phyloP scores from a whole-genome alignment of 2,888 invertebrate genomes.

The Dryocosmus kuriphilus region DNA sequence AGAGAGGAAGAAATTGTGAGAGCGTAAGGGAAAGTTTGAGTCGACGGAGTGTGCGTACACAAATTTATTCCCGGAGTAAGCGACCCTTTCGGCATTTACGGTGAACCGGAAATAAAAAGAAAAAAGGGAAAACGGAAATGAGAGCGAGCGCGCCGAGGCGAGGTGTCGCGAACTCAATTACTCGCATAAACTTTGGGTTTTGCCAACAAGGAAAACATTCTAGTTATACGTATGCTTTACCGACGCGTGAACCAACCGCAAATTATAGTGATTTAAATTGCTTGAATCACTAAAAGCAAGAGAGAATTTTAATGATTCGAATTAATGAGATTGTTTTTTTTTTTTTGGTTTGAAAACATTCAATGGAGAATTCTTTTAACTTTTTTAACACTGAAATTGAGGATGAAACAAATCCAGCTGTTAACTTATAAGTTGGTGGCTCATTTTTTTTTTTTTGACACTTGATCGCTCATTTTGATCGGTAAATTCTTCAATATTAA shows the following conservation, averaged over 20 bases:
- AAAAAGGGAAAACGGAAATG: neutral
- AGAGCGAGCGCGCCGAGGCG: neutral
- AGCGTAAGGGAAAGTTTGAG: neutral
- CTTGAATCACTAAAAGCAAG: neutral
- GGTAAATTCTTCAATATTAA: too few species aligned
- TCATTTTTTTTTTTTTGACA: too few species aligned
- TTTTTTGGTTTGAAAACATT: neutral
- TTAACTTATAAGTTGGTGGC: too few species aligned
- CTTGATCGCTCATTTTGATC: too few species aligned
- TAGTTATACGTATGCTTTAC: neutral
- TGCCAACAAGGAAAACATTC: neutral
- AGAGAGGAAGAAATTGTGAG: neutral
- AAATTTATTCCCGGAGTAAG: neutral
- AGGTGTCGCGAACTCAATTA: constrained; percentile 28
- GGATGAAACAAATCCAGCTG: too few species aligned
- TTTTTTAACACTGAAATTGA: neutral
- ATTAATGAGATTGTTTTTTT: neutral
- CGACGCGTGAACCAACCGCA: neutral
- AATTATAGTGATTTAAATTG: neutral
- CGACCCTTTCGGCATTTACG: constrained; percentile 21
- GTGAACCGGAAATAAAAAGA: constrained; percentile 9
- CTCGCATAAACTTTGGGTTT: constrained; percentile 6
- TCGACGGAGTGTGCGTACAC: neutral
- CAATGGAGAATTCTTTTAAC: neutral
- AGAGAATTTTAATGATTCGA: neutral